A percentile compares a stretch with the other conserved stretches of the same genome.
These are phyloP conservation scores for Phyllotreta cruciferae DNA, from an alignment of 2,888 invertebrate species.

Conservation along the genomic window DNA sequence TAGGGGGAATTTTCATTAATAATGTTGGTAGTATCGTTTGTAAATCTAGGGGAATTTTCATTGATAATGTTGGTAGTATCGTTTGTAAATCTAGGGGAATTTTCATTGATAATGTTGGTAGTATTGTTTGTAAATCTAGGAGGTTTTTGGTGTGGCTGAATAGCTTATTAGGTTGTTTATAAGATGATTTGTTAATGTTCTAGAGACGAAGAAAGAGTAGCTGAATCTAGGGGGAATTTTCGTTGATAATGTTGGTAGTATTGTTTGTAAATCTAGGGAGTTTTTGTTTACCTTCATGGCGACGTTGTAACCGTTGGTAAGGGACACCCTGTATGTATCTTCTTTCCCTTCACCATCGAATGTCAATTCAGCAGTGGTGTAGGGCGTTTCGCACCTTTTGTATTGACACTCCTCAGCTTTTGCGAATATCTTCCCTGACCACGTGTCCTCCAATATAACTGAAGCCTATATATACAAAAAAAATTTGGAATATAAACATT, in stretches of 20 bases:
- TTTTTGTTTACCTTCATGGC: constrained; percentile 46
- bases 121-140: no score
- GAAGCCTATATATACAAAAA: constrained; percentile 36
- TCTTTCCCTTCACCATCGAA: constrained; percentile 55
- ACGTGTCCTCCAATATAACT: constrained; percentile 44
- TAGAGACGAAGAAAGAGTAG: no score
- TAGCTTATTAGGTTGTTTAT: no score
- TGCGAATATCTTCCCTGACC: constrained; percentile 57
- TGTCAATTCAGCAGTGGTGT: constrained; percentile 59
- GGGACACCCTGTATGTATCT: constrained; percentile 61
- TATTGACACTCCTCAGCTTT: constrained; percentile 57
- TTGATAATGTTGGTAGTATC: no score
- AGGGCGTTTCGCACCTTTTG: constrained; percentile 57
- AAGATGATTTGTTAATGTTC: no score
- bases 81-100: no score
- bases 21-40: no score
- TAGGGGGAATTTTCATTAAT: constrained; percentile 1
- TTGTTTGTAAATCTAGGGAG: not conserved
- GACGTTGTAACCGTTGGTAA: constrained; percentile 62
- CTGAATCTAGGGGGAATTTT: not conserved
- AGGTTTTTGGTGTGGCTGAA: no score
- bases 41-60: no score
- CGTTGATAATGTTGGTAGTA: not conserved
- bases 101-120: no score
- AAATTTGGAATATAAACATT: not conserved